These are phyloP conservation scores for Grus americana DNA, from an alignment of 2,113 vertebrate species.

Conservation along the genomic window DNA sequence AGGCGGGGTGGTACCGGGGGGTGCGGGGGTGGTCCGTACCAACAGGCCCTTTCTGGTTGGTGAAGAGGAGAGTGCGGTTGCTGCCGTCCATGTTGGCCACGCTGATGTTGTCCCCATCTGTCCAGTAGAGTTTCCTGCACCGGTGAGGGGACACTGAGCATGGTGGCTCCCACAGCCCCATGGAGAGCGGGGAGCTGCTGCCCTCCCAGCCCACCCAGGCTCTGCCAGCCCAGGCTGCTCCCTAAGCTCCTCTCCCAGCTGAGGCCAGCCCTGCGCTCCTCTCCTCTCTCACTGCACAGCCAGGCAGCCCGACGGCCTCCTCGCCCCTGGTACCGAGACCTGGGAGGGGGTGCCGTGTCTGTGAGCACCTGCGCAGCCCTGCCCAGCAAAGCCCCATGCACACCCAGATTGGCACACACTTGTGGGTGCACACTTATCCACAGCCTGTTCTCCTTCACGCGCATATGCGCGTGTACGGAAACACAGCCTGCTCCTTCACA, in stretches of 20 bases:
- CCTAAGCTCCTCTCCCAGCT: background rate
- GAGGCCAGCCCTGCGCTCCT: background rate
- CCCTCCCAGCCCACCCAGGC: background rate
- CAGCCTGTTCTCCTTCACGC: background rate
- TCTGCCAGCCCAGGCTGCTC: background rate
- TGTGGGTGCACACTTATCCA: fast-evolving
- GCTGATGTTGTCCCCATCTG: conserved; percentile 92
- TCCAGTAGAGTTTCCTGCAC: conserved; percentile 93
- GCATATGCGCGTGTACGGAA: fast-evolving
- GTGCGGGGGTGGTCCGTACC: conserved; percentile 69
- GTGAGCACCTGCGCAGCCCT: too few relatives aligned
- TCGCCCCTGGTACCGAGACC: fast-evolving
- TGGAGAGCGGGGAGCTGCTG: too few relatives aligned
- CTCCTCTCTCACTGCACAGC: background rate
- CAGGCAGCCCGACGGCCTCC: background rate
- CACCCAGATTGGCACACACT: background rate
- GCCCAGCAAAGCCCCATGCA: background rate
- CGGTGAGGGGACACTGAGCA: background rate
- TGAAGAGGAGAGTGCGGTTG: conserved; percentile 86
- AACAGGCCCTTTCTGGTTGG: conserved; percentile 89
- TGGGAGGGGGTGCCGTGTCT: fast-evolving
- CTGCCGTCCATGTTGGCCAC: conserved; percentile 94
- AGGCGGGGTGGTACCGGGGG: fast-evolving
- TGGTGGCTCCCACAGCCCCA: fast-evolving
- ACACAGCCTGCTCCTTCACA: background rate